Evolutionary conservation across 2,888 invertebrate genomes (phyloP), one percentile per base, ranked within the genome.

Genomic region (Hypsopygia costalis): DNA sequence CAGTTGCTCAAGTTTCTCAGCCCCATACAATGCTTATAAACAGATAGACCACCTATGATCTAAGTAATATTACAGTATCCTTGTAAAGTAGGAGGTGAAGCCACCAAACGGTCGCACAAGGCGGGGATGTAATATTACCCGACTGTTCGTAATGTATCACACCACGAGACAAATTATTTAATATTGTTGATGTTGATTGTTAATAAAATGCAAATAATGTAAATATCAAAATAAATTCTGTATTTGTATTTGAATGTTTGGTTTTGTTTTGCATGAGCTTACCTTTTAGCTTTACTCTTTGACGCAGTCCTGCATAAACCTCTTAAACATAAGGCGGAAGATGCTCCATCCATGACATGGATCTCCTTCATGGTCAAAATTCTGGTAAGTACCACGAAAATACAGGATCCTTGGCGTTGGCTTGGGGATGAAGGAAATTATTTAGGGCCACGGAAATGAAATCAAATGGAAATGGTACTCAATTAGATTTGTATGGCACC

Each of bases 141-240:
- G 77, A 80, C 78, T 79, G 82, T 83, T 83, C 77, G 55, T 74
- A 80, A 76, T 82, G 70, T 81, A 80, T 83, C 81, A 83, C 85
- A 85, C 81, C 85, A 81, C 82, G 70, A 81, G 69, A 86, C 81
- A 85, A 89, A 89, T 88, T 87, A 91, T 90, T 90, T 87, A 91
- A 91, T 91, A 92, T 88, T 93, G 92, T 93, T 93, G 92, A 93
- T 93, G 92, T 93, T 93, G 90, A 92, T 93, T 93, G 93, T 93
- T 93, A 92, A 92, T 91, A 91, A 92, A 91, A 92, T 92, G 92
- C 92, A 92, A 90, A 92, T 92, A 92, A 91, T 91, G 92, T 93
- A 92, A 91, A 92, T 92, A 92, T 85, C 89, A 87, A 90, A 89
- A 89, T 91, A 90, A 91, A 91, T 90, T 91, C 91, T 91, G 91